Evolutionary conservation across 1,140 invertebrate species (phyloP).

Genomic region (Drosophila littoralis): DNA sequence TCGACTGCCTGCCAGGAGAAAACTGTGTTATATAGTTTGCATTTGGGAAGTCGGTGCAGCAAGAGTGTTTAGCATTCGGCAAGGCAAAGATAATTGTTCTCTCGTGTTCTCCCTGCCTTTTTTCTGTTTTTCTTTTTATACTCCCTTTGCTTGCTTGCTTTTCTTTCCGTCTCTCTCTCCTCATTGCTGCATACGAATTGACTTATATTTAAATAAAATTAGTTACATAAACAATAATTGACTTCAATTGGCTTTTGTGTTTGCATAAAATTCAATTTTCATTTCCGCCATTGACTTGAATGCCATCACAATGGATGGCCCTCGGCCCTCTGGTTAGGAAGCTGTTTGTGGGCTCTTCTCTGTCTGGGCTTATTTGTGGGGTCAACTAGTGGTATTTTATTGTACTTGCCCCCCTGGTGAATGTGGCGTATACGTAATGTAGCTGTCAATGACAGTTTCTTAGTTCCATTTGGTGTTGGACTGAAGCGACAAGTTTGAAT

Average conservation of each 20-base stretch:
- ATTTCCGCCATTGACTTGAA: conserved; percentile 58
- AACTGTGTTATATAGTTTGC: too few species aligned
- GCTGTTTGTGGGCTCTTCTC: neutral
- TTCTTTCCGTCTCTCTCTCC: neutral
- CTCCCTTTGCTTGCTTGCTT: neutral
- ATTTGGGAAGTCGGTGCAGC: neutral
- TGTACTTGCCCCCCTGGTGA: conserved; percentile 3
- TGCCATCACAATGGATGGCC: conserved; percentile 44
- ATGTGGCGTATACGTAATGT: conserved; percentile 15
- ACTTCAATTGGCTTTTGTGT: conserved; percentile 73
- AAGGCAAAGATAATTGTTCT: neutral
- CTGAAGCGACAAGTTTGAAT: neutral
- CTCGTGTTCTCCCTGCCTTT: neutral
- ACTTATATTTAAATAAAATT: conserved; percentile 75
- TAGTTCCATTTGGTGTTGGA: neutral
- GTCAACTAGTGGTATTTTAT: conserved; percentile 14
- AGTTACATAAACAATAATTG: conserved; percentile 77
- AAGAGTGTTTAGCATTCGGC: neutral
- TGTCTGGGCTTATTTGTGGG: conserved; percentile 24
- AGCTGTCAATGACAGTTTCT: neutral
- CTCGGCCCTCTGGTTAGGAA: conserved; percentile 1
- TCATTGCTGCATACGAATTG: conserved; percentile 32
- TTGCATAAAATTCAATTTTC: conserved; percentile 74
- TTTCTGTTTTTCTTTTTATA: conserved; percentile 1
- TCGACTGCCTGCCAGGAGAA: too few species aligned